phyloP scores from a whole-genome alignment of 1,140 invertebrate genomes.

The Zaprionus africanus region DNA sequence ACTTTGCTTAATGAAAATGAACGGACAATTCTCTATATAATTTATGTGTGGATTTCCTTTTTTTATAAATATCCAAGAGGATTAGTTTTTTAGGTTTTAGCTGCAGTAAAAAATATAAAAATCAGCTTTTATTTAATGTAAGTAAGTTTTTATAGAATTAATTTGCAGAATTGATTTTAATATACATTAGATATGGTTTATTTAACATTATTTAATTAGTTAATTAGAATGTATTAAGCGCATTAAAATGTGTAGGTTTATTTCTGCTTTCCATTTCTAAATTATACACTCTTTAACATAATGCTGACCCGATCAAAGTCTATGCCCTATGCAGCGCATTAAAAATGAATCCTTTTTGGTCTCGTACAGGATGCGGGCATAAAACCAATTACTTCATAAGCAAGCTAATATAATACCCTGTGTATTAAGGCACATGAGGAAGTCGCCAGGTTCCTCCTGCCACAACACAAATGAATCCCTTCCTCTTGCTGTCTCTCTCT shows the following conservation, averaged over 20 bases:
- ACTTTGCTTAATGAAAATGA: neutral
- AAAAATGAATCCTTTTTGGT: conserved; percentile 19
- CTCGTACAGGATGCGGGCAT: conserved; percentile 22
- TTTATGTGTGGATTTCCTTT: neutral
- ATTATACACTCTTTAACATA: neutral
- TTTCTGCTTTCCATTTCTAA: neutral
- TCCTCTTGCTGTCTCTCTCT: conserved; percentile 15
- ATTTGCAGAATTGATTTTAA: neutral
- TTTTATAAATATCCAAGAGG: neutral
- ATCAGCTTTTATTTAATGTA: neutral
- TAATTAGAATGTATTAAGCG: neutral
- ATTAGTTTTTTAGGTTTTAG: neutral
- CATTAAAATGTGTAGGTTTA: neutral
- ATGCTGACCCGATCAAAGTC: neutral
- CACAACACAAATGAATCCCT: conserved; percentile 39
- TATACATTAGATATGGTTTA: neutral
- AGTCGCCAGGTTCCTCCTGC: conserved; percentile 10
- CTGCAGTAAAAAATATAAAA: neutral
- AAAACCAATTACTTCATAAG: conserved; percentile 33
- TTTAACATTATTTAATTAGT: neutral
- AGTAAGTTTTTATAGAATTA: neutral
- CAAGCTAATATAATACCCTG: conserved; percentile 18
- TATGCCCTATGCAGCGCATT: neutral
- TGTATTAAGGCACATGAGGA: conserved; percentile 22
- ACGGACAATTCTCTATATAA: neutral